Conservation (phyloP, 1,140 invertebrate genomes). For the Holotrichia oblita region DNA sequence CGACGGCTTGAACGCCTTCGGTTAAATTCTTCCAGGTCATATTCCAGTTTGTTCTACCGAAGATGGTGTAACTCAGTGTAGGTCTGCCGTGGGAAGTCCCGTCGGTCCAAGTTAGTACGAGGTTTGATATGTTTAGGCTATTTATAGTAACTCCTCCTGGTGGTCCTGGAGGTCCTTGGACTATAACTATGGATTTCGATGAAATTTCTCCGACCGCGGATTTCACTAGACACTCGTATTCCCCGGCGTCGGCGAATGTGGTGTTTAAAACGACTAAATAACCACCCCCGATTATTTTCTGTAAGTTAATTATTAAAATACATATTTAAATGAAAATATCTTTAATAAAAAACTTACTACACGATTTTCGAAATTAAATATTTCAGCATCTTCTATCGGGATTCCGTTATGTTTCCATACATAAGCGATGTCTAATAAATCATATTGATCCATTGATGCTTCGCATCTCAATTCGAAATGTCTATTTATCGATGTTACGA, state of each 20-base stretch:
- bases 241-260: conserved; percentile 84
- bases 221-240: conserved; percentile 89
- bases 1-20: conserved; percentile 63
- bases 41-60: conserved; percentile 88
- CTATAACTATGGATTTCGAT: conserved; percentile 74
- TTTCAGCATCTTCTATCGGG: conserved; percentile 73
- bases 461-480: conserved; percentile 81
- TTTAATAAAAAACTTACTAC: conserved; percentile 58
- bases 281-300: conserved; percentile 69
- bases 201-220: conserved; percentile 85
- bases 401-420: conserved; percentile 91
- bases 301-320: conserved; percentile 33
- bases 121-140: conserved; percentile 78
- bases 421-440: conserved; percentile 85
- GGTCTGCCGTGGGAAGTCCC: conserved; percentile 83
- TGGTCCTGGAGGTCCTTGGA: conserved; percentile 86
- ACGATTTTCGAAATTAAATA: conserved; percentile 64
- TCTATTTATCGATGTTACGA: conserved; percentile 74
- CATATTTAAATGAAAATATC: conserved; percentile 6
- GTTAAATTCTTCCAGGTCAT: conserved; percentile 80
- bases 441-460: conserved; percentile 76
- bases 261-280: conserved; percentile 82
- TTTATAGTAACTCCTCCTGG: conserved; percentile 81
- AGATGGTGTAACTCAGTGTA: conserved; percentile 80
- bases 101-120: conserved; percentile 88